These are phyloP conservation scores for Sebastes cheni DNA, from an alignment of 2,797 vertebrate species.

Conservation along the genomic window DNA sequence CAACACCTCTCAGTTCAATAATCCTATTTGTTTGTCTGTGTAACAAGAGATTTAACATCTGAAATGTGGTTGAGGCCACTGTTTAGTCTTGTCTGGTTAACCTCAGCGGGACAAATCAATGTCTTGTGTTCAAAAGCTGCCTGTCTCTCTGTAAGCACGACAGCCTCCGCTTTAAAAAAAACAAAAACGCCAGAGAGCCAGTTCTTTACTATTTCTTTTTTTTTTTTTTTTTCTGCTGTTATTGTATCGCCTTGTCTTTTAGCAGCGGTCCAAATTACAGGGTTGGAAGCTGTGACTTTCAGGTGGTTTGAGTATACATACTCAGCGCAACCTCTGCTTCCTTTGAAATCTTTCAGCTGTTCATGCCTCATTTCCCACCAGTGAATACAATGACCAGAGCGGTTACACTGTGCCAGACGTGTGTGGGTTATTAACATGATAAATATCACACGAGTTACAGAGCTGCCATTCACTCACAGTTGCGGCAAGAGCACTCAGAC, in stretches of 20 bases:
- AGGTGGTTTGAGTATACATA: conserved; percentile 41
- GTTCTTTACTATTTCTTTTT: not conserved
- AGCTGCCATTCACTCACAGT: conserved; percentile 27
- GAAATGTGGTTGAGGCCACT: conserved; percentile 50
- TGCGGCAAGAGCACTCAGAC: conserved; percentile 6
- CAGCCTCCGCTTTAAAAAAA: conserved; percentile 7
- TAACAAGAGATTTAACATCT: conserved; percentile 35
- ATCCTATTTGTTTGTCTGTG: conserved; percentile 33
- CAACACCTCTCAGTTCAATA: conserved; percentile 12
- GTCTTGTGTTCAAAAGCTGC: conserved; percentile 47
- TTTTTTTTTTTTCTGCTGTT: not conserved
- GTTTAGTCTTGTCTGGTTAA: conserved; percentile 68
- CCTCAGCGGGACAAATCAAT: conserved; percentile 64
- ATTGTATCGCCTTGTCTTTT: conserved; percentile 30
- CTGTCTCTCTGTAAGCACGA: conserved; percentile 34
- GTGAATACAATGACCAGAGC: conserved; percentile 44
- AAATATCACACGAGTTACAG: conserved; percentile 45
- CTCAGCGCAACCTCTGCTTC: conserved; percentile 46
- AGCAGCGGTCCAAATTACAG: conserved; percentile 57
- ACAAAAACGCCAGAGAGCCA: not conserved
- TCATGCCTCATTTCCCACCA: conserved; percentile 69
- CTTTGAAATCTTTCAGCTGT: conserved; percentile 58
- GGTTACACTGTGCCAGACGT: conserved; percentile 52
- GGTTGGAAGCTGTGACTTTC: conserved; percentile 52
- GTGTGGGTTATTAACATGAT: conserved; percentile 64